Percentiles rank a stretch among this genome's conserved stretches.
phyloP scores from a whole-genome alignment of 1,140 invertebrate species.

The Pogonomyrmex californicus region DNA sequence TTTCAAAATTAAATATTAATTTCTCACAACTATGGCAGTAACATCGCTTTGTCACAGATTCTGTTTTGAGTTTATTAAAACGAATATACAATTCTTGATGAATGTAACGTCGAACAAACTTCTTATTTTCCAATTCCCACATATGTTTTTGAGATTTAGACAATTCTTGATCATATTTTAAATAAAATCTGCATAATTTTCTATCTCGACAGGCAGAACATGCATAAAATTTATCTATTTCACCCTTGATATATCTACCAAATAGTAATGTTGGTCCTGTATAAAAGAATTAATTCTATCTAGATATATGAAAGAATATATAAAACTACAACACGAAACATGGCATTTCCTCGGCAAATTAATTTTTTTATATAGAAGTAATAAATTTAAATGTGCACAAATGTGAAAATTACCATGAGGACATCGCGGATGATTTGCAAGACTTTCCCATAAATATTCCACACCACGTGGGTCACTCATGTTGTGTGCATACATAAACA shows the following conservation, averaged over 20 bases:
- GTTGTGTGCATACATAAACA: neutral
- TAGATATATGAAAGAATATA: neutral
- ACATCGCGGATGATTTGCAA: constrained; percentile 81
- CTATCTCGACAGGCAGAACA: constrained; percentile 93
- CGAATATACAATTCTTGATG: constrained; percentile 87
- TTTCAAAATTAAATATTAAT: constrained; percentile 86
- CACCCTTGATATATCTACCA: constrained; percentile 84
- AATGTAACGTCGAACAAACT: constrained; percentile 85
- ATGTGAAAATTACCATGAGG: constrained; percentile 84
- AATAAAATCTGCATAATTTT: constrained; percentile 91
- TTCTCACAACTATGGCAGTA: constrained; percentile 90
- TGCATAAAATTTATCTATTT: constrained; percentile 90
- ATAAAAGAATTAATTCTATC: constrained; percentile 45
- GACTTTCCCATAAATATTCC: constrained; percentile 81
- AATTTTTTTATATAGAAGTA: constrained; percentile 3
- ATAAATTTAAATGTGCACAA: constrained; percentile 28
- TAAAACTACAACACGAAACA: no score
- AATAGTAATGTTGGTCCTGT: constrained; percentile 91
- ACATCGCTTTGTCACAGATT: constrained; percentile 78
- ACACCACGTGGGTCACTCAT: constrained; percentile 33
- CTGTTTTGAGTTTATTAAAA: constrained; percentile 82
- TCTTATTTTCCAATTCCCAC: constrained; percentile 86
- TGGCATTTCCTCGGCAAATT: neutral
- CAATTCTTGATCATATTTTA: constrained; percentile 87
- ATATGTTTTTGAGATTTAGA: constrained; percentile 85